Percentiles rank a stretch among this genome's conserved stretches.
phyloP scores from a whole-genome alignment of 2,113 vertebrate genomes.

The Istiophorus platypterus region DNA sequence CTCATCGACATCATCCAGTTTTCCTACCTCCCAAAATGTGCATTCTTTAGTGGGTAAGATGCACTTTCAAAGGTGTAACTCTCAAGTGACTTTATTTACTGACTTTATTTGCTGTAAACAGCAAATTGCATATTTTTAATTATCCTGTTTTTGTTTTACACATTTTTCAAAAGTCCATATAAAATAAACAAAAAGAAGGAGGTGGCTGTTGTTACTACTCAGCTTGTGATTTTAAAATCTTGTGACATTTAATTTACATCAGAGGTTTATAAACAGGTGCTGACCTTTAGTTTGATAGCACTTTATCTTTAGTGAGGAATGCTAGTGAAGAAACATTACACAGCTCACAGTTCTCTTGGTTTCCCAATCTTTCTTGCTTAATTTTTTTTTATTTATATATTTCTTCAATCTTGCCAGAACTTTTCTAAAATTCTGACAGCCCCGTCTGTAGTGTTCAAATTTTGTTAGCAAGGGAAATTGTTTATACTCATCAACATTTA shows the following conservation, averaged over 20 bases:
- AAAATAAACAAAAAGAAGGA: background rate
- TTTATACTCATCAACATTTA: background rate
- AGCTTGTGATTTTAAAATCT: background rate
- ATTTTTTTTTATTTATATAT: background rate
- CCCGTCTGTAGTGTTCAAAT: background rate
- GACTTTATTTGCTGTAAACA: slow-evolving; percentile 15
- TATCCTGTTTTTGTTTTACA: background rate
- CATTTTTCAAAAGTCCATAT: background rate
- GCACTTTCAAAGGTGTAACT: slow-evolving; percentile 49
- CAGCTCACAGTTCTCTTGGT: background rate
- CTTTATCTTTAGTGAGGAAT: background rate
- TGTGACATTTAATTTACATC: background rate
- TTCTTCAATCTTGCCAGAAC: background rate
- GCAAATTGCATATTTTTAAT: slow-evolving; percentile 3
- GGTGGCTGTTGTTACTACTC: background rate
- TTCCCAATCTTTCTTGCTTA: background rate
- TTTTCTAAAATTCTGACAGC: background rate
- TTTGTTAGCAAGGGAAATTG: background rate
- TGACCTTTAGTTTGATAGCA: background rate
- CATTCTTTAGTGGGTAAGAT: slow-evolving; percentile 34
- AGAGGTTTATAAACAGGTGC: background rate
- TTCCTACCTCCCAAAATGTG: slow-evolving; percentile 57
- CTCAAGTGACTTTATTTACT: slow-evolving; percentile 36
- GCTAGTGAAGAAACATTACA: background rate
- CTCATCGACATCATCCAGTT: slow-evolving; percentile 42